Conservation (phyloP, 2,888 invertebrate species). For the Dynastes maya region DNA sequence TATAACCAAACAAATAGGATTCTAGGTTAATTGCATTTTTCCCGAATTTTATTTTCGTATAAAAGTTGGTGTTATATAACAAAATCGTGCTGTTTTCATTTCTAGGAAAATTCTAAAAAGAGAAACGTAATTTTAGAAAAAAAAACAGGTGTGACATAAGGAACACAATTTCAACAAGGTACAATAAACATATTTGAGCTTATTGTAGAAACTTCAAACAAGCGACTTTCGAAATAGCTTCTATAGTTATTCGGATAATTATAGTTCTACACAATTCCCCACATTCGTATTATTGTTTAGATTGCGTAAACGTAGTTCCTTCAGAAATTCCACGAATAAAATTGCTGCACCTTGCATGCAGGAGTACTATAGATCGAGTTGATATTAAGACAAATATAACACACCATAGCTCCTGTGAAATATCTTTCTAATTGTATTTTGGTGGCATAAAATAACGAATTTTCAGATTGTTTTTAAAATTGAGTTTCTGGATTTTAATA, state of each 20-base stretch:
- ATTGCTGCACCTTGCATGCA: too few relatives aligned
- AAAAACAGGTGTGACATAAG: slow-evolving; percentile 12
- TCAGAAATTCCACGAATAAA: too few relatives aligned
- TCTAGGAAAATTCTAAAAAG: slow-evolving; percentile 15
- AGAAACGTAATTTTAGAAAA: not conserved
- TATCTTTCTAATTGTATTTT: too few relatives aligned
- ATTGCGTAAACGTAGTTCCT: too few relatives aligned
- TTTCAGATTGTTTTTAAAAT: too few relatives aligned
- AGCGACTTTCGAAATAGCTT: not conserved
- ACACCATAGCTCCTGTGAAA: too few relatives aligned
- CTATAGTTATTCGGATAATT: not conserved
- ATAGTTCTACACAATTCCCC: not conserved
- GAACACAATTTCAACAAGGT: not conserved
- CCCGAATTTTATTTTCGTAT: not conserved
- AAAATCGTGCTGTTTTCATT: slow-evolving; percentile 16
- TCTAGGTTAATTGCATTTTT: slow-evolving; percentile 19
- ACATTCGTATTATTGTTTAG: too few relatives aligned
- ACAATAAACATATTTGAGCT: not conserved
- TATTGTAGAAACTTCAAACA: slow-evolving; percentile 1
- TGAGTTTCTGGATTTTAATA: too few relatives aligned
- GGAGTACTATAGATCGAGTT: too few relatives aligned
- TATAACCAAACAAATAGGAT: slow-evolving; percentile 13
- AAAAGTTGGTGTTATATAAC: slow-evolving; percentile 10
- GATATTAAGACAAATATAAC: too few relatives aligned
- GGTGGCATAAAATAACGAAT: too few relatives aligned